These are phyloP conservation scores for Sebastes trivittatus DNA, from an alignment of 2,797 vertebrate genomes.

Conservation along the genomic window DNA sequence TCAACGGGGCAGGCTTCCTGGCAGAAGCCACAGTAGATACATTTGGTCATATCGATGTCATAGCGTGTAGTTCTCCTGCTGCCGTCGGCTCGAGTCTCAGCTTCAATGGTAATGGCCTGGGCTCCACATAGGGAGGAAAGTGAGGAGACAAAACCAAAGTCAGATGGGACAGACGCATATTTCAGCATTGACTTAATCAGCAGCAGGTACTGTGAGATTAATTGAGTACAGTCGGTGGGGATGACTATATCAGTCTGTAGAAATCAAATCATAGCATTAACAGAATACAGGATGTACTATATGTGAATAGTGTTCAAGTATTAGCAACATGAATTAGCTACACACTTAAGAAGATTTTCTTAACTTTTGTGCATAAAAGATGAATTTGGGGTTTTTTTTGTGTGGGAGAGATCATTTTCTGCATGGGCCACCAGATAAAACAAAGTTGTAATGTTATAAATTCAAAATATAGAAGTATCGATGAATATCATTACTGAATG, in stretches of 20 bases:
- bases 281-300: neutral
- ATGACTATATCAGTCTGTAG: neutral
- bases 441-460: too few species aligned
- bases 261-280: neutral
- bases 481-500: too few species aligned
- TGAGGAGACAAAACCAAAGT: neutral
- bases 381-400: neutral
- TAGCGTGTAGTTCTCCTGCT: conserved; percentile 93
- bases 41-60: conserved; percentile 96
- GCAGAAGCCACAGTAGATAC: conserved; percentile 94
- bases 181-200: neutral
- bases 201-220: neutral
- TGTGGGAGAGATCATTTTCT: neutral
- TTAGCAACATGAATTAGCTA: neutral
- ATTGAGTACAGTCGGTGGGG: neutral
- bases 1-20: conserved; percentile 96
- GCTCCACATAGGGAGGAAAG: neutral
- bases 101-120: conserved; percentile 94
- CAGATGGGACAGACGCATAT: neutral
- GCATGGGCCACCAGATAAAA: neutral
- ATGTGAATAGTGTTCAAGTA: neutral
- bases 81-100: conserved; percentile 88
- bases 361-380: neutral
- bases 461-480: too few species aligned
- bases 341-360: neutral